Base-by-base conservation (phyloP, 2,797 vertebrate genomes). In the Zonotrichia albicollis region DNA sequence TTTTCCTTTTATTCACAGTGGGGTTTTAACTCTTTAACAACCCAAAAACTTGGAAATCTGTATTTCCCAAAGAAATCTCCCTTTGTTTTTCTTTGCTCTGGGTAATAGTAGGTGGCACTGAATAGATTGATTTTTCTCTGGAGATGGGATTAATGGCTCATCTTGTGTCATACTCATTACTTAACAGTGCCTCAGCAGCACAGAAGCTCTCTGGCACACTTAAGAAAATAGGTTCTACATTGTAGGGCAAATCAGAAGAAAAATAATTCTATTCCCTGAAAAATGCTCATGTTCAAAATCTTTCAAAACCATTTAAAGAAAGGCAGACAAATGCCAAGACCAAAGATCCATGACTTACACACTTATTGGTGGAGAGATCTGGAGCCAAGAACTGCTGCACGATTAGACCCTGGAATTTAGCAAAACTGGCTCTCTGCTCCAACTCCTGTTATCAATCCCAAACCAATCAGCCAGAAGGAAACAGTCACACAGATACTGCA, bases 1-100 rank as follows among this genome's bases (percentile, higher is more conserved):
- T 77, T 76, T 57, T 36, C 53, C n/a, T 60, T 88, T 70, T 67
- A 79, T 42, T 91, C 76, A 54, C 53, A 50, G 48, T 3, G 38
- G 3, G 11, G 16, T 91, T 91, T 96, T 93, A 96, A 96, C 91
- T 78, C 66, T 80, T 89, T 36, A 80, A 78, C 45, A 55, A 43
- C 68, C 62, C n/a, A 30, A 77, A 87, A 72, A 73, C 10, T 10
- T 5, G 29, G 38, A 79, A 84, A 76, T 50, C 38, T 50, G 32
- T 15, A 74, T 60, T 79, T 82, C 29, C 10, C 23, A 16, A 60
- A 72, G 38, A 29, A 58, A 12, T 14, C 21, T 16, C 16, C 21
- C 10, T 32, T 73, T 77, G 50, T 57, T 91, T 80, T 85, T 40
- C 89, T 84, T 71, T 75, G 53, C 57, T 61, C 2, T 16, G 40